Percentiles rank a stretch among this genome's conserved stretches.
These are phyloP conservation scores for Lacerta viridis DNA, from an alignment of 2,797 vertebrate genomes.

Conservation along the genomic window DNA sequence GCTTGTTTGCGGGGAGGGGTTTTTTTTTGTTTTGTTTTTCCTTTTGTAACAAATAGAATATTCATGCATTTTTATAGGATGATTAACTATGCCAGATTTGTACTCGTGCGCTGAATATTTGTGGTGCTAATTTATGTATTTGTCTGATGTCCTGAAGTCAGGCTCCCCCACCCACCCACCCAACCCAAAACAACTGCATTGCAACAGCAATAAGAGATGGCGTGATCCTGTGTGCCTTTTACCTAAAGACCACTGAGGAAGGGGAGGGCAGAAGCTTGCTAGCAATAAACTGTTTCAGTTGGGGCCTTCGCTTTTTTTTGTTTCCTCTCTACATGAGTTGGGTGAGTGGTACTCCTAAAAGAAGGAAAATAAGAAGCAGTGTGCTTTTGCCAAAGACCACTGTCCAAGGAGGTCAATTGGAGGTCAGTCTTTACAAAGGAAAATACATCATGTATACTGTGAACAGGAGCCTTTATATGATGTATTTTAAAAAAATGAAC, in stretches of 20 bases:
- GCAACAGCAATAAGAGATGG: not conserved
- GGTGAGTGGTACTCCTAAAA: conserved; percentile 15
- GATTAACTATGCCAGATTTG: conserved; percentile 61
- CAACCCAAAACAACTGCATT: not conserved
- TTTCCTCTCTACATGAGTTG: not conserved
- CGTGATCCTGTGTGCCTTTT: conserved; percentile 50
- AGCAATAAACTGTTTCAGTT: not conserved
- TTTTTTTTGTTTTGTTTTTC: not conserved
- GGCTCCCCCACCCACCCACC: conserved; percentile 3
- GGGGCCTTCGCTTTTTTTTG: not conserved
- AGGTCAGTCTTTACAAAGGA: conserved; percentile 34
- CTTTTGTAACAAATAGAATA: not conserved
- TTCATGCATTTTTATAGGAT: conserved; percentile 31
- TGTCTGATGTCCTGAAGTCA: conserved; percentile 54
- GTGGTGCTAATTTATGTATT: conserved; percentile 84
- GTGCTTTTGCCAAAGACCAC: not conserved
- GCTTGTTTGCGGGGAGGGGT: not conserved
- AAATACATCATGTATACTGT: conserved; percentile 72
- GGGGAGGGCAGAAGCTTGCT: not conserved
- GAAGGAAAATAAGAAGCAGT: conserved; percentile 1
- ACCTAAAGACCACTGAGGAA: not conserved
- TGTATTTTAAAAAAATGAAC: conserved; percentile 56
- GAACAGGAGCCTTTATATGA: conserved; percentile 65
- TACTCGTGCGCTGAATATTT: conserved; percentile 67
- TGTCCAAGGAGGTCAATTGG: not conserved